A percentile compares a stretch with the other conserved stretches of the same genome.
These are phyloP conservation scores for Dascyllus trimaculatus DNA, from an alignment of 2,113 vertebrate species.

Conservation along the genomic window DNA sequence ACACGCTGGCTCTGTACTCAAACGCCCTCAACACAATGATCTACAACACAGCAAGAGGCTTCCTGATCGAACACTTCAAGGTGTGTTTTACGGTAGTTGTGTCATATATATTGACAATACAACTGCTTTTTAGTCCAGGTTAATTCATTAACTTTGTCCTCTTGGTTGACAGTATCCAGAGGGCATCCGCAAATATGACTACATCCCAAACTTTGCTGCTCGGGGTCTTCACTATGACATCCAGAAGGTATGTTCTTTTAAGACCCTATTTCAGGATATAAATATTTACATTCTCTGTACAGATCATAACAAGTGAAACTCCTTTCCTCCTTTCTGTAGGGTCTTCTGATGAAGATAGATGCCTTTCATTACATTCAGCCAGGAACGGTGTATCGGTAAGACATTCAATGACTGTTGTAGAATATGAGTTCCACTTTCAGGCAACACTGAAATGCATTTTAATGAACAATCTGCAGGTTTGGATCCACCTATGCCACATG, in stretches of 20 bases:
- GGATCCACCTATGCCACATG: not conserved
- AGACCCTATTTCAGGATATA: not conserved
- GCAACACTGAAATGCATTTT: not conserved
- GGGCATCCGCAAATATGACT: constrained; percentile 85
- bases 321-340: constrained; percentile 59
- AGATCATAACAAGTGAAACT: not conserved
- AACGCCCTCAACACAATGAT: constrained; percentile 82
- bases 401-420: not conserved
- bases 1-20: constrained; percentile 88
- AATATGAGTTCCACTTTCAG: not conserved
- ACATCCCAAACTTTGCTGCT: constrained; percentile 87
- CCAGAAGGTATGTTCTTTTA: constrained; percentile 82
- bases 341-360: constrained; percentile 88
- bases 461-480: not conserved
- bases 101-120: not conserved
- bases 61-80: constrained; percentile 86
- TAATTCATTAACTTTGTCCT: not conserved
- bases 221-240: constrained; percentile 91
- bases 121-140: not conserved
- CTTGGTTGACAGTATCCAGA: constrained; percentile 84
- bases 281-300: not conserved
- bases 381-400: constrained; percentile 88
- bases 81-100: constrained; percentile 52
- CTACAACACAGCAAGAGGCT: constrained; percentile 80
- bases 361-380: constrained; percentile 90